Base-by-base conservation (phyloP, 1,140 invertebrate genomes). In the Habropoda laboriosa region DNA sequence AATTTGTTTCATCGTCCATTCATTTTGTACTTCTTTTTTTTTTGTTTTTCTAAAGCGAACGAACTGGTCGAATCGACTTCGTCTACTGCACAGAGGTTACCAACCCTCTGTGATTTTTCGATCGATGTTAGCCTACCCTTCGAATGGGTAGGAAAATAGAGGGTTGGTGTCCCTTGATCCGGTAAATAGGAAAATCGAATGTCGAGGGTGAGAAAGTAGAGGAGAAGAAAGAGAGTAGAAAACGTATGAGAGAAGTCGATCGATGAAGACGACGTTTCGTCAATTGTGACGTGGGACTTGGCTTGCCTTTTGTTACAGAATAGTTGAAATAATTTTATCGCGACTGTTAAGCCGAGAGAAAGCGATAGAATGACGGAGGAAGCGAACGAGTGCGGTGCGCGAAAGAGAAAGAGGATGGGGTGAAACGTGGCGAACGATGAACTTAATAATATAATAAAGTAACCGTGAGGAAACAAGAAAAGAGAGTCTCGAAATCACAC, bases 321-420 rank as follows among this genome's bases (percentile, higher is more conserved):
- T 79, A 87, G 82, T 83, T 82, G 71, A 87, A 80, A 74, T 85
- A 64, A 88, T 84, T 73, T 87, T 87, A 86, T 89, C 80, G 70
- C 78, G 81, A 81, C 76, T 83, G 78, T 86, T 85, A 76, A 79
- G 58, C 49, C 76, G 66, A 82, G 80, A 87, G 74, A 76, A 70
- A 77, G 58, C 57, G 75, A 72, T 70, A 67, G 79, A 83, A 74
- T 81, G 77, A 78, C 55, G 79, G 64, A 75, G 74, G 67, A 79
- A 82, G 68, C 67, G 80, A 87, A 53, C 49, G 64, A 78, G 60
- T 77, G 75, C 75, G n/a, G n/a, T n/a, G 68, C 80, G 68, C 42
- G 42, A 6, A 45, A 85, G 77, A 79, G 75, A 75, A 66, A 76
- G 30, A 80, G 68, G 73, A 67, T 86, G 63, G 63, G 68, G 68